Evolutionary conservation across 2,888 invertebrate species (phyloP).

Genomic region (Tenthredo scrophulariae): DNA sequence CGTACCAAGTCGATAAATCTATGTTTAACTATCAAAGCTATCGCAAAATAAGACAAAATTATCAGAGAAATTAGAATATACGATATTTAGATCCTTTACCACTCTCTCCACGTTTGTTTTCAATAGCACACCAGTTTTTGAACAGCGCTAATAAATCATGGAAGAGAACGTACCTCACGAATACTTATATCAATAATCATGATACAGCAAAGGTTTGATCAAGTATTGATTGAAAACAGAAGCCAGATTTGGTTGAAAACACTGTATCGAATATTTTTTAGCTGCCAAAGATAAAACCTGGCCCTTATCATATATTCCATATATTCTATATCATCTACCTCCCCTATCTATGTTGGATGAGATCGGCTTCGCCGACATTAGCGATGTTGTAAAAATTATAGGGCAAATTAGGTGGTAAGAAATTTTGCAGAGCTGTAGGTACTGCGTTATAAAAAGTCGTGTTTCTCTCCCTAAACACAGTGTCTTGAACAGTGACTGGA

Average conservation of each 20-base stretch:
- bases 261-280: background rate
- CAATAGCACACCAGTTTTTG: background rate
- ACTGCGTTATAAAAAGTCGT: conserved; percentile 72
- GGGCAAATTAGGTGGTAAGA: conserved; percentile 72
- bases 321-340: background rate
- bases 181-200: background rate
- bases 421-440: conserved; percentile 69
- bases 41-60: background rate
- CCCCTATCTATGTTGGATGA: conserved; percentile 71
- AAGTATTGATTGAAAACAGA: background rate
- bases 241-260: background rate
- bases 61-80: background rate
- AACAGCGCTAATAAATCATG: background rate
- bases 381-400: conserved; percentile 76
- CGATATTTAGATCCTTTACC: background rate
- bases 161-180: background rate
- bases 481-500: conserved; percentile 50
- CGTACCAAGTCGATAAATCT: background rate
- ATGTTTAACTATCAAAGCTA: background rate
- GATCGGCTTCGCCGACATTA: conserved; percentile 71
- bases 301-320: background rate
- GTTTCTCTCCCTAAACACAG: conserved; percentile 70
- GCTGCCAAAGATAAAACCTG: background rate
- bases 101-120: background rate
- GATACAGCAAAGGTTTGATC: background rate